phyloP scores from a whole-genome alignment of 2,888 invertebrate species.

The Trachelus troglodyta region DNA sequence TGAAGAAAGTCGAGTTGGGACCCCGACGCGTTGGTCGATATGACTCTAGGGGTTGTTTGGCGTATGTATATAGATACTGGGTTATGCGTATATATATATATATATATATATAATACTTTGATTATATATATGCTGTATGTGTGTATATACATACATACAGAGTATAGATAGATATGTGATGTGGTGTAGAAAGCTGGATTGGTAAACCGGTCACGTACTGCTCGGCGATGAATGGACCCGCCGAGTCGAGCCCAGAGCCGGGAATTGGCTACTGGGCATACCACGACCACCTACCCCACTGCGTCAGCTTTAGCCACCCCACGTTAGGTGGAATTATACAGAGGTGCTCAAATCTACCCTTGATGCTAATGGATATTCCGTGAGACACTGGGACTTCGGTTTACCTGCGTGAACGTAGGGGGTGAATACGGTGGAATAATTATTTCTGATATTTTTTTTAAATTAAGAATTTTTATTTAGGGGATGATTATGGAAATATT shows the following conservation, averaged over 20 bases:
- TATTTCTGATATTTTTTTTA: background rate
- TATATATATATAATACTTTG: conserved; percentile 17
- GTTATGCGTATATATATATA: conserved; percentile 16
- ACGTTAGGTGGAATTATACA: conserved; percentile 38
- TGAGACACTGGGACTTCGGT: background rate
- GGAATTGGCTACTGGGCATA: conserved; percentile 66
- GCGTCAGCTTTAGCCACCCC: conserved; percentile 60
- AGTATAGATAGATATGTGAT: conserved; percentile 35
- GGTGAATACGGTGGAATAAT: background rate
- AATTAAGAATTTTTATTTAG: background rate
- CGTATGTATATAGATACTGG: conserved; percentile 32
- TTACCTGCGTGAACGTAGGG: background rate
- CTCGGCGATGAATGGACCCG: conserved; percentile 66
- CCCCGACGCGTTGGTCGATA: conserved; percentile 51
- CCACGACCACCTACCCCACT: conserved; percentile 62
- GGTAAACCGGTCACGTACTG: conserved; percentile 66
- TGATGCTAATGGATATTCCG: background rate
- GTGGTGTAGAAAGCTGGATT: conserved; percentile 53
- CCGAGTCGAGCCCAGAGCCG: conserved; percentile 63
- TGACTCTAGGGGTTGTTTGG: conserved; percentile 58
- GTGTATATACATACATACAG: background rate
- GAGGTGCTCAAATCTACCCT: conserved; percentile 27
- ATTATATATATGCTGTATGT: conserved; percentile 27
- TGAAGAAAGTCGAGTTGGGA: background rate
- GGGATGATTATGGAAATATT: background rate